A percentile compares a stretch with the other conserved stretches of the same genome.
Conservation (phyloP, 2,797 vertebrate species). For the Crocidura indochinensis region DNA sequence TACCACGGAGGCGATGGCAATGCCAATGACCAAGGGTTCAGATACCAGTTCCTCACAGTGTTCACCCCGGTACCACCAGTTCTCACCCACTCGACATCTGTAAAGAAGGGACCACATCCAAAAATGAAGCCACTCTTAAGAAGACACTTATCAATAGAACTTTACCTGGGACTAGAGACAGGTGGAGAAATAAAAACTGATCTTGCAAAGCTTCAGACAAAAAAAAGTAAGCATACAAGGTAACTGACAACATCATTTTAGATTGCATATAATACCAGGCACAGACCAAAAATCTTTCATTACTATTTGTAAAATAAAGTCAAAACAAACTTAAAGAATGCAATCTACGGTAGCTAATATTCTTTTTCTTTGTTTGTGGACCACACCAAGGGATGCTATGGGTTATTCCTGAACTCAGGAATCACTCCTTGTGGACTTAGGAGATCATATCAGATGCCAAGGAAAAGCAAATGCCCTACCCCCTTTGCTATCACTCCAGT, state of each 20-base stretch:
- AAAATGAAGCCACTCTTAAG: not conserved
- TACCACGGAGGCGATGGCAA: slow-evolving; percentile 93
- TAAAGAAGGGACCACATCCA: slow-evolving; percentile 43
- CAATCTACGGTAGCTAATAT: not conserved
- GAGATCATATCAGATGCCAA: too few species aligned
- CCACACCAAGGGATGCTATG: too few species aligned
- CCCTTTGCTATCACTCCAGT: too few species aligned
- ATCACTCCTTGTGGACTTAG: too few species aligned
- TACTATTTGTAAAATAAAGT: not conserved
- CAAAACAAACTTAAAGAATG: not conserved
- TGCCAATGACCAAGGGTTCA: slow-evolving; percentile 95
- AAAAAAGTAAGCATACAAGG: not conserved
- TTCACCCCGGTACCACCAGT: slow-evolving; percentile 98
- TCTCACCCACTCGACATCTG: slow-evolving; percentile 97
- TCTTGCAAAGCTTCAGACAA: not conserved
- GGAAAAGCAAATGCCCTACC: too few species aligned
- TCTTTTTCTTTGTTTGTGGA: too few species aligned
- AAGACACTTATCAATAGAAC: not conserved
- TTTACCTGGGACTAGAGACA: not conserved
- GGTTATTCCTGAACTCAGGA: too few species aligned
- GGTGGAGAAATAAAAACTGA: not conserved
- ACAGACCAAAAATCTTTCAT: not conserved
- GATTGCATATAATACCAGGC: not conserved
- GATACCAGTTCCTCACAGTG: slow-evolving; percentile 98
- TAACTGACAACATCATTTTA: not conserved